Evolutionary conservation across 1,140 invertebrate species (phyloP), one percentile per base, ranked within the genome.

Genomic region (Lucilia cuprina): DNA sequence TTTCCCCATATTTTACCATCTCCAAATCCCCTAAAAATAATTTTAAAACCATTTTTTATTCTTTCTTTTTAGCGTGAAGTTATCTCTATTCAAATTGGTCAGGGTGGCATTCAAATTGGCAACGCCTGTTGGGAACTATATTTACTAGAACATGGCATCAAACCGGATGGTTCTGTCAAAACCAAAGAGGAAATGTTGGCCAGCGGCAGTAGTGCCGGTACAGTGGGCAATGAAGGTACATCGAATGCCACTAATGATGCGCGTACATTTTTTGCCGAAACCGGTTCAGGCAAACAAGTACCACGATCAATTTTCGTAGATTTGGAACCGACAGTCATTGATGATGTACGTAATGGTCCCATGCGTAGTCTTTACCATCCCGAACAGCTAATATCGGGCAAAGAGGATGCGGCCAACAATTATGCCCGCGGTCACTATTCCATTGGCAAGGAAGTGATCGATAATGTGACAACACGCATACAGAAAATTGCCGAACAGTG

Each of bases 321-420:
- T 84, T 83, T 92, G 35, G 92, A 92, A 93, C 90, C 95, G 92
- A 83, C 88, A 50, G 88, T 91, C 21, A 87, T 90, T 82, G 94
- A 95, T 85, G 93, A 94, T 86, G 92, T 95, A n/a, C 92, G 94
- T 47, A 93, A 92, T 35, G 94, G 94, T 2, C 92, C 91, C 9
- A 94, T 94, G 87, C 92, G 92, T 5, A 92, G 94, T 86, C 91
- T 96, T 2, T 93, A 92, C 88, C 95, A 95, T 89, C 95, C 95
- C 0, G 94, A 95, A 84, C 94, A 95, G 87, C 87, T 96, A 84
- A 95, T 95, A 55, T 94, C 93, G 13, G 95, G 95, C n/a, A 96
- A 96, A 86, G 95, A 96, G 88, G 96, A 96, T 89, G 95, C 96
- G 0, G 95, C 96, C 0, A 96, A 96, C 89, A 96, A 96, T 91